Conservation (phyloP, 2,113 vertebrate species). For the Eulemur macaco region DNA sequence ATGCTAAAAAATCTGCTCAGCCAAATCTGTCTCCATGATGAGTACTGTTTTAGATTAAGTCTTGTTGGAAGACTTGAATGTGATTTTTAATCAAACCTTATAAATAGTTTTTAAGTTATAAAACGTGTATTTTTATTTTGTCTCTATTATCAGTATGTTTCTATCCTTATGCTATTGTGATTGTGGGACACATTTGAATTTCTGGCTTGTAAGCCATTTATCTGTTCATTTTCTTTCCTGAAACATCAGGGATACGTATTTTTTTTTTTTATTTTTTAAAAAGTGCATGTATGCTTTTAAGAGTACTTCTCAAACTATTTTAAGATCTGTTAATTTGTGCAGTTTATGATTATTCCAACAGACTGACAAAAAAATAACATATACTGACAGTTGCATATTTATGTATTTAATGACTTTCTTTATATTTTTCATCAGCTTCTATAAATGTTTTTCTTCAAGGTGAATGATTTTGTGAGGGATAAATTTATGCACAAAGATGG, state of each 20-base stretch:
- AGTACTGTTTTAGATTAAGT: conserved; percentile 46
- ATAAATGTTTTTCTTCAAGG: conserved; percentile 84
- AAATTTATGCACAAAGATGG: conserved; percentile 88
- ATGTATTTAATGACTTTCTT: conserved; percentile 49
- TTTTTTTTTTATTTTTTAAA: background rate
- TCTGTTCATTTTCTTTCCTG: background rate
- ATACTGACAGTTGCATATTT: background rate
- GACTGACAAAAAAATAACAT: background rate
- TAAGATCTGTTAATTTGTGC: conserved; percentile 6
- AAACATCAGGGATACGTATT: background rate
- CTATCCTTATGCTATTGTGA: background rate
- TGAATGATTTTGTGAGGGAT: conserved; percentile 94
- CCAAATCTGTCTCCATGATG: background rate
- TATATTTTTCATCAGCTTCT: conserved; percentile 61
- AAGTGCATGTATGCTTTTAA: background rate
- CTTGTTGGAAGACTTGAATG: conserved; percentile 30
- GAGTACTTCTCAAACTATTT: background rate
- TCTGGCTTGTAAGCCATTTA: background rate
- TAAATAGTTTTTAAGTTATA: conserved; percentile 20
- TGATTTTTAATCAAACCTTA: conserved; percentile 49
- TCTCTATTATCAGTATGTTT: background rate
- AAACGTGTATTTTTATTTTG: conserved; percentile 15
- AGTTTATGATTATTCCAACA: background rate
- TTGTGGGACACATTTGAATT: background rate
- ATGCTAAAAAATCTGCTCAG: background rate